A percentile compares a stretch with the other conserved stretches of the same genome.
Conservation (phyloP, 2,797 vertebrate species). For the Lepilemur septentrionalis region DNA sequence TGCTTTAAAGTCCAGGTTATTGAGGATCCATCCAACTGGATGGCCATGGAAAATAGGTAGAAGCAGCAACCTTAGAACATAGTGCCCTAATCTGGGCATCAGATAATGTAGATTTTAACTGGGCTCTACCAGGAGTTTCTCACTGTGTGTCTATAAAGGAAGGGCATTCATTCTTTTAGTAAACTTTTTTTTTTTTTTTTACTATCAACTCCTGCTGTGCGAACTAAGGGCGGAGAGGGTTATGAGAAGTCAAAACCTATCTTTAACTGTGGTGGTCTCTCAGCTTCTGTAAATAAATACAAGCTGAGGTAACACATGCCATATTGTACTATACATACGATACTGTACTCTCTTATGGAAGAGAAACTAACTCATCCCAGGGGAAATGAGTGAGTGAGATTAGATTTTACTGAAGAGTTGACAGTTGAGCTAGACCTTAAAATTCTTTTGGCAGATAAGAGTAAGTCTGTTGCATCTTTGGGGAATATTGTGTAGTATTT, state of each 20-base stretch:
- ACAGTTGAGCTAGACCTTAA: background rate
- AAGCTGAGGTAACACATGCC: background rate
- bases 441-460: background rate
- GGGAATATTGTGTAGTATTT: background rate
- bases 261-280: background rate
- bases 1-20: conserved; percentile 21
- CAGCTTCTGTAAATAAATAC: background rate
- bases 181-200: background rate
- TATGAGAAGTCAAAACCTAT: background rate
- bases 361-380: background rate
- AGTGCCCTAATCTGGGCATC: background rate
- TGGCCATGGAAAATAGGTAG: background rate
- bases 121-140: background rate
- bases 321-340: background rate
- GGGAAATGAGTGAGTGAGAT: background rate
- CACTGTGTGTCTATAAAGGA: background rate
- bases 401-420: background rate
- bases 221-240: background rate
- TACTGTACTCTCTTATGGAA: background rate
- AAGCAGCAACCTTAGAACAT: background rate
- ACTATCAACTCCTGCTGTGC: background rate
- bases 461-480: background rate
- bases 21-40: background rate
- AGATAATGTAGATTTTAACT: background rate
- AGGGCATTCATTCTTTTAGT: background rate